These are phyloP conservation scores for Oryzias sinensis DNA, from an alignment of 2,797 vertebrate species.

Conservation along the genomic window DNA sequence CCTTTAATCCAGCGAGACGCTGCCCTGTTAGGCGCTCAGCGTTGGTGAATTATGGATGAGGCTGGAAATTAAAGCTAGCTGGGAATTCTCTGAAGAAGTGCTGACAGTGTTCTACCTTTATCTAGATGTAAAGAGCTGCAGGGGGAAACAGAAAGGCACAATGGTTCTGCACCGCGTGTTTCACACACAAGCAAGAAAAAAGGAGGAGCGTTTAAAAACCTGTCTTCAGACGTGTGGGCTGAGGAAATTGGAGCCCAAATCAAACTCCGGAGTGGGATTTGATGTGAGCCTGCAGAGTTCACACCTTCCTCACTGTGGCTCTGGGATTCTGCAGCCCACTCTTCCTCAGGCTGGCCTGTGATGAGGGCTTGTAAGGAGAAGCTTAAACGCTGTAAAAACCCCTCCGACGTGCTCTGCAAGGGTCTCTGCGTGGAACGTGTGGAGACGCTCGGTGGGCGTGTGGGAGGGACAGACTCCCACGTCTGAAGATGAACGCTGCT, in stretches of 20 bases:
- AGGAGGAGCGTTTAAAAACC: conserved; percentile 6
- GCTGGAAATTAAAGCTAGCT: conserved; percentile 62
- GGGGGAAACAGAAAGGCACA: conserved; percentile 1
- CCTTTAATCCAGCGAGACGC: conserved; percentile 49
- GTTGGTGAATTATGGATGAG: conserved; percentile 71
- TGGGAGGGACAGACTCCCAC: conserved; percentile 12
- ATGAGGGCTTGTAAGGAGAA: conserved; percentile 30
- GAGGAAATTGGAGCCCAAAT: conserved; percentile 27
- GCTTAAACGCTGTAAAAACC: conserved; percentile 28
- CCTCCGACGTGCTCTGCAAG: conserved; percentile 43
- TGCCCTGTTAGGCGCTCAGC: conserved; percentile 53
- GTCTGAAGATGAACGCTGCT: conserved; percentile 37
- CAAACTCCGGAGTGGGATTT: conserved; percentile 35
- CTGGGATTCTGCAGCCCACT: conserved; percentile 47
- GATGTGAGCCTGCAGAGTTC: conserved; percentile 45
- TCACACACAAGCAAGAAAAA: conserved; percentile 27
- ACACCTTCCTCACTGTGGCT: conserved; percentile 54
- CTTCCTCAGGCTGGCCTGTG: conserved; percentile 23
- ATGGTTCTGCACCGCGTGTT: conserved; percentile 37
- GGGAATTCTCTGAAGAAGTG: conserved; percentile 62
- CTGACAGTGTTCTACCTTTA: conserved; percentile 70
- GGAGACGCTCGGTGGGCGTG: conserved; percentile 16
- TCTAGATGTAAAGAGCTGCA: conserved; percentile 29
- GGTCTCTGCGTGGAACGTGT: conserved; percentile 38
- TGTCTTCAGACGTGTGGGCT: conserved; percentile 43